These are phyloP conservation scores for Gymnoscopelus microlampas DNA, from an alignment of 2,797 vertebrate genomes.

Conservation along the genomic window DNA sequence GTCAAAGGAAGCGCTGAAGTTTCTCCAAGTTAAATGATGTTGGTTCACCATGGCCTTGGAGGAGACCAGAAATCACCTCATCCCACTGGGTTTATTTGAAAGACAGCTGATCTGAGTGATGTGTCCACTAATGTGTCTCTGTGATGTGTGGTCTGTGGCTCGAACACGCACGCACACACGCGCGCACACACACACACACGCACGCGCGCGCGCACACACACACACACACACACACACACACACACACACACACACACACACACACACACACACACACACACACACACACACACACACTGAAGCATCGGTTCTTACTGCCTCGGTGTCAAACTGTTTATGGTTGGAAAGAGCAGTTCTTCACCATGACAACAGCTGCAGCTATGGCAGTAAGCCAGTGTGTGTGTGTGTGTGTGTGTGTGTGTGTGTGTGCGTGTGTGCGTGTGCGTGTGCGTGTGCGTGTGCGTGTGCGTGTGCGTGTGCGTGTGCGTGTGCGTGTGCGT, in stretches of 20 bases:
- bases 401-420: not conserved
- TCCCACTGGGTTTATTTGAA: no score
- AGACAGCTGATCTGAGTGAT: no score
- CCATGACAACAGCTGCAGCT: constrained; percentile 31
- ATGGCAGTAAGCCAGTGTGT: not conserved
- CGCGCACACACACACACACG: not conserved
- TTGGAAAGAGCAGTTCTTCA: constrained; percentile 19
- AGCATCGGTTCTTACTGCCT: constrained; percentile 6
- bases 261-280: constrained; percentile 19
- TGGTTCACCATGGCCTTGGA: no score
- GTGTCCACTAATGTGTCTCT: no score
- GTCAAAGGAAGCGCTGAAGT: no score
- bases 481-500: not conserved
- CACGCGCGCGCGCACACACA: constrained; percentile 1
- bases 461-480: not conserved
- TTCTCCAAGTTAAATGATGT: no score
- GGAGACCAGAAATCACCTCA: no score
- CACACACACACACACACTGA: constrained; percentile 14
- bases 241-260: constrained; percentile 18
- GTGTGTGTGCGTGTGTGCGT: not conserved
- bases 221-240: constrained; percentile 16
- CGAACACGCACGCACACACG: not conserved
- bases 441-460: not conserved
- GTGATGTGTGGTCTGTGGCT: not conserved
- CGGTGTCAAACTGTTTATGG: constrained; percentile 2